Conservation (phyloP, 2,113 vertebrate genomes). For the Salvelinus namaycush region DNA sequence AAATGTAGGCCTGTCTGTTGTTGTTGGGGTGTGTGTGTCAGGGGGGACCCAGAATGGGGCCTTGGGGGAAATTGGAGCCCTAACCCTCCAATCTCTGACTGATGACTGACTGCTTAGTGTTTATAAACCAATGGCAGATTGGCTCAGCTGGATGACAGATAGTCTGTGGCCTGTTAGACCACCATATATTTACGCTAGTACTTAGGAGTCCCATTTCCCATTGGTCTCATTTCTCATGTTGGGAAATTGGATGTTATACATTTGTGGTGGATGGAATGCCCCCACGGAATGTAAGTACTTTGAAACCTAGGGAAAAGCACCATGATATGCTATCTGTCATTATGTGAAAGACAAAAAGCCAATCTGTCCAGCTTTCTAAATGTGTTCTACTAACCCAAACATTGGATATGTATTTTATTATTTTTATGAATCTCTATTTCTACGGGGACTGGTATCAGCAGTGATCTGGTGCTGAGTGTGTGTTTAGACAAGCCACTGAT, state of each 20-base stretch:
- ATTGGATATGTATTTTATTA: too few relatives aligned
- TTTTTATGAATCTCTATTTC: too few relatives aligned
- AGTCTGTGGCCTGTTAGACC: too few relatives aligned
- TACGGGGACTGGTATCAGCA: too few relatives aligned
- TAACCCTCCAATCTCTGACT: background rate
- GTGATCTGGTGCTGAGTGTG: background rate
- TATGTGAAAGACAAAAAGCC: too few relatives aligned
- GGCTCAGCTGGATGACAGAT: background rate
- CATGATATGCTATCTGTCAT: too few relatives aligned
- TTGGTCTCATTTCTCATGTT: background rate
- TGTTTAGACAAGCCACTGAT: conserved; percentile 1
- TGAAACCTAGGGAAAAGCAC: too few relatives aligned
- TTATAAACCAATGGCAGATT: background rate
- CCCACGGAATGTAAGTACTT: too few relatives aligned
- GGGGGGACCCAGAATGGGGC: background rate
- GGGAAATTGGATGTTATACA: background rate
- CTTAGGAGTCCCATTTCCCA: too few relatives aligned
- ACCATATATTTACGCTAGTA: too few relatives aligned
- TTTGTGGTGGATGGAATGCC: background rate
- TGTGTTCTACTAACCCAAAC: too few relatives aligned
- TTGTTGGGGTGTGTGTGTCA: background rate
- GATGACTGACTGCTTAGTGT: background rate
- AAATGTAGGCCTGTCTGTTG: background rate
- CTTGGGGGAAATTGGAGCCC: background rate
- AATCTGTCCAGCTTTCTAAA: too few relatives aligned